Conservation (phyloP, 1,140 invertebrate genomes). For the Ericerus pela region DNA sequence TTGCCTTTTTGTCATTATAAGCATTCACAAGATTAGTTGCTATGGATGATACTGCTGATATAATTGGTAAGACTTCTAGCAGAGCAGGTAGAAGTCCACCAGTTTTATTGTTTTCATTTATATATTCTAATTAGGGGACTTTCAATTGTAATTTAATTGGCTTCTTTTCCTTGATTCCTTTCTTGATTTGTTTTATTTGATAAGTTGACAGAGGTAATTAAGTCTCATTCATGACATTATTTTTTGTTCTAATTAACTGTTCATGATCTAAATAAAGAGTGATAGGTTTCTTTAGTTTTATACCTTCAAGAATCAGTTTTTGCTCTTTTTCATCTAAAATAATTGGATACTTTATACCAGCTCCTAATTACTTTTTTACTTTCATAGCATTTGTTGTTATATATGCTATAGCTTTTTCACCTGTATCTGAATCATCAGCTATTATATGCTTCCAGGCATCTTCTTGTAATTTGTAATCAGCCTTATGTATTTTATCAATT, state of each 20-base stretch:
- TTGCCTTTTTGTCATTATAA: background rate
- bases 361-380: constrained; percentile 26
- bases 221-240: background rate
- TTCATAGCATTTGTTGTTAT: constrained; percentile 26
- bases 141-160: no score
- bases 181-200: background rate
- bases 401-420: constrained; percentile 28
- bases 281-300: background rate
- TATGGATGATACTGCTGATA: background rate
- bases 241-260: background rate
- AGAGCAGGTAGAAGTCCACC: background rate
- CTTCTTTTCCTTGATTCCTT: no score
- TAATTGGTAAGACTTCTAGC: no score
- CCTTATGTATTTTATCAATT: no score
- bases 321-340: background rate
- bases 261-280: background rate
- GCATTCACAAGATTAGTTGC: background rate
- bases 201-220: background rate
- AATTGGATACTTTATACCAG: constrained; percentile 21
- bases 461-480: no score
- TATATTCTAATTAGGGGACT: background rate
- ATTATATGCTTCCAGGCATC: constrained; percentile 29
- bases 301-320: background rate
- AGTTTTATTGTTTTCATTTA: background rate
- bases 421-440: constrained; percentile 28